Conservation (phyloP, 2,888 invertebrate genomes). For the Dimorphilus gyrociliatus region DNA sequence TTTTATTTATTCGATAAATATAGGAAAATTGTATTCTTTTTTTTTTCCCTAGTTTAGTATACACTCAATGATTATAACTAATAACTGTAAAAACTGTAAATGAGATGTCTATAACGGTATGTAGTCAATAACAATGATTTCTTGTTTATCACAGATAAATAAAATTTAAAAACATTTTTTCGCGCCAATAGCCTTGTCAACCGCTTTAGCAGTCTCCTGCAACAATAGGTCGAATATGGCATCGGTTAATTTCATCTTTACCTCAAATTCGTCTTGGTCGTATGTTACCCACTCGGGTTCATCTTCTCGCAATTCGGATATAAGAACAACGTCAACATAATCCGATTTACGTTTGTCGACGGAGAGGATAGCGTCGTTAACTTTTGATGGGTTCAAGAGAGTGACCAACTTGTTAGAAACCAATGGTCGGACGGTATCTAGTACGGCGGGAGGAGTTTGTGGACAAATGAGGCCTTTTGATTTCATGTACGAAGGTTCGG, state of each 20-base stretch:
- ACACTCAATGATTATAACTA: too few relatives aligned
- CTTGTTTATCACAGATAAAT: too few relatives aligned
- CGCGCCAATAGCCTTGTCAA: too few relatives aligned
- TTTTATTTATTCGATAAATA: too few relatives aligned
- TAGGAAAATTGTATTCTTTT: too few relatives aligned
- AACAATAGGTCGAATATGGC: slow-evolving; percentile 45
- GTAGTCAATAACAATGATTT: too few relatives aligned
- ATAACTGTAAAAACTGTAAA: too few relatives aligned
- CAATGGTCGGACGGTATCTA: too few relatives aligned
- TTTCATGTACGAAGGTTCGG: slow-evolving; percentile 38
- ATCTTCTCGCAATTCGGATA: slow-evolving; percentile 53
- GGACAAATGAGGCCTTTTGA: neutral
- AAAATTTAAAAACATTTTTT: too few relatives aligned
- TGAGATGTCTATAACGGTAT: too few relatives aligned
- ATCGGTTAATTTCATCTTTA: slow-evolving; percentile 46
- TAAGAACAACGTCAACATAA: slow-evolving; percentile 53
- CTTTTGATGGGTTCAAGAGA: slow-evolving; percentile 35
- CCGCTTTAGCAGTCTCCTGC: slow-evolving; percentile 38
- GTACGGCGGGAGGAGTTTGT: slow-evolving; percentile 1
- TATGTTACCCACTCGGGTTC: slow-evolving; percentile 58
- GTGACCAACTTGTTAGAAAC: too few relatives aligned
- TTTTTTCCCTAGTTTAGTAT: too few relatives aligned
- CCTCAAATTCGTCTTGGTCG: slow-evolving; percentile 51
- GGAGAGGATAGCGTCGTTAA: slow-evolving; percentile 39
- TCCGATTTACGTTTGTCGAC: slow-evolving; percentile 49